A percentile compares a stretch with the other conserved stretches of the same genome.
Conservation (phyloP, 1,140 invertebrate genomes). For the Megathymus violae region DNA sequence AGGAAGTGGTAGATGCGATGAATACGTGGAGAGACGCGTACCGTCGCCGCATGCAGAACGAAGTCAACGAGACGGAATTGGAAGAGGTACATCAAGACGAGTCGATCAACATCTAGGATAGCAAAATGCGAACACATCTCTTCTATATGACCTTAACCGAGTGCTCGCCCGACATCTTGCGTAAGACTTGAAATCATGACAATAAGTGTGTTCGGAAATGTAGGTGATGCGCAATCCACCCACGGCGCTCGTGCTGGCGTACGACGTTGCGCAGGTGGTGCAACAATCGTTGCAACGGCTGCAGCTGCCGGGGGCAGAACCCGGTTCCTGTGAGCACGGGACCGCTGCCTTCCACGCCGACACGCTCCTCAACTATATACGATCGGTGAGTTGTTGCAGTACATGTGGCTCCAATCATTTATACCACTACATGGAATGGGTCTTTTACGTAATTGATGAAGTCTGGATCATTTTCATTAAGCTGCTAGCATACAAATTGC, state of each 20-base stretch:
- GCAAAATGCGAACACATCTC: too few relatives aligned
- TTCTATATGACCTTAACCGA: too few relatives aligned
- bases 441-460: too few relatives aligned
- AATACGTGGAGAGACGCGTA: constrained; percentile 50
- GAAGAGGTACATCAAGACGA: constrained; percentile 38
- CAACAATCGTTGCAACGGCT: constrained; percentile 41
- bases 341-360: constrained; percentile 65
- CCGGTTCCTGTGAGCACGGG: constrained; percentile 40
- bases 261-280: constrained; percentile 52
- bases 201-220: too few relatives aligned
- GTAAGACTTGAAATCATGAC: too few relatives aligned
- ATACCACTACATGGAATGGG: too few relatives aligned
- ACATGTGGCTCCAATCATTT: too few relatives aligned
- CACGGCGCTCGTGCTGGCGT: constrained; percentile 57
- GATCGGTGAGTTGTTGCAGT: constrained; percentile 52
- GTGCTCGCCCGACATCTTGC: too few relatives aligned
- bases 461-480: too few relatives aligned
- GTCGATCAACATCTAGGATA: too few relatives aligned
- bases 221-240: constrained; percentile 46
- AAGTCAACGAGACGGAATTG: constrained; percentile 37
- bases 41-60: constrained; percentile 34
- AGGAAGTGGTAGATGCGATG: constrained; percentile 40
- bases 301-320: constrained; percentile 34
- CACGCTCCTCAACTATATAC: constrained; percentile 70
- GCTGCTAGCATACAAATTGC: too few relatives aligned